Conservation (phyloP, 2,113 vertebrate genomes). For the Sinocyclocheilus maitianheensis region DNA sequence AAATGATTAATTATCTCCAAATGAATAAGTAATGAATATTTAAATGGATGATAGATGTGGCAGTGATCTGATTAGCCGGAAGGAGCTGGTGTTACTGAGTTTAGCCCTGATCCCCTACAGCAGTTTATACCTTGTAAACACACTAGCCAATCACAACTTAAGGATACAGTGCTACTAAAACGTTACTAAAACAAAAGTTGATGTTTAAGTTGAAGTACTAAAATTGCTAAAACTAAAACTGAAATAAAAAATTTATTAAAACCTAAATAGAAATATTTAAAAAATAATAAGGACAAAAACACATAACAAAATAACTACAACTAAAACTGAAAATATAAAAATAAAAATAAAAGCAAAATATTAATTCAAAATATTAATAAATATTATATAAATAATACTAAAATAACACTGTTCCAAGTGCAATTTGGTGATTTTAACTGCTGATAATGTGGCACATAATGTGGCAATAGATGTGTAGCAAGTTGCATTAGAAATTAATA, state of each 20-base stretch:
- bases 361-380: background rate
- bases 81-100: constrained; percentile 26
- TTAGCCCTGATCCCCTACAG: background rate
- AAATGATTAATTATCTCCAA: constrained; percentile 73
- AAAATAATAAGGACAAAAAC: too few species aligned
- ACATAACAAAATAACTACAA: background rate
- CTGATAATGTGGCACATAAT: background rate
- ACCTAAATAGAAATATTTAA: background rate
- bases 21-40: constrained; percentile 69
- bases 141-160: constrained; percentile 5
- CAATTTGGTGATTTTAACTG: background rate
- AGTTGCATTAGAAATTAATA: too few species aligned
- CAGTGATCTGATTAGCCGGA: constrained; percentile 62
- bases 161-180: background rate
- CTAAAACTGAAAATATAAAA: too few species aligned
- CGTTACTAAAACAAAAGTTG: background rate
- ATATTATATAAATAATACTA: background rate
- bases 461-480: background rate
- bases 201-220: background rate
- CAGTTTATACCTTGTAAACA: background rate
- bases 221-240: background rate
- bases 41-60: constrained; percentile 72
- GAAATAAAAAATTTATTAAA: background rate
- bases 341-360: too few species aligned
- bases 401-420: background rate